Conservation (phyloP, 2,113 vertebrate species). For the Leuciscus idus region DNA sequence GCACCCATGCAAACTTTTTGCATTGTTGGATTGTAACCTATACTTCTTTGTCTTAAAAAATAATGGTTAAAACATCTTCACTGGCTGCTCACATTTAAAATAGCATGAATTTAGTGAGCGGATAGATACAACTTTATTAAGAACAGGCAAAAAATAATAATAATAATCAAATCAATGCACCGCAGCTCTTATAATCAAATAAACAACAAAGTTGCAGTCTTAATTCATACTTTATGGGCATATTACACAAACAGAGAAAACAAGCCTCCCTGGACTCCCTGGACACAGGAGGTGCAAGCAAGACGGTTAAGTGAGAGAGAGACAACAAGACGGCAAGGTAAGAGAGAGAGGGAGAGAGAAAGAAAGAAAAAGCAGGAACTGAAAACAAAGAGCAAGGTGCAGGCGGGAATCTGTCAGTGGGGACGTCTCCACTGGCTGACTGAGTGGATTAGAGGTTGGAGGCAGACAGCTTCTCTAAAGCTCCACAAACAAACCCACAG, state of each 20-base stretch:
- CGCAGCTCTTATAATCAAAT: background rate
- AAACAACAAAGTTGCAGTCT: conserved; percentile 1
- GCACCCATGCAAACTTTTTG: background rate
- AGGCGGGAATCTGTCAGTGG: conserved; percentile 65
- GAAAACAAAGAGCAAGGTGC: conserved; percentile 40
- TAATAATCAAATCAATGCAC: background rate
- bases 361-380: conserved; percentile 29
- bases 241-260: background rate
- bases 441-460: conserved; percentile 61
- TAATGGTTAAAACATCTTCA: background rate
- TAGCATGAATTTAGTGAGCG: background rate
- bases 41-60: background rate
- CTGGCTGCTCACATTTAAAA: background rate
- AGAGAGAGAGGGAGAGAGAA: background rate
- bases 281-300: conserved; percentile 24
- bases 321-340: background rate
- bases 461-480: conserved; percentile 63
- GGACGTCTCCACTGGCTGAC: conserved; percentile 66
- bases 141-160: background rate
- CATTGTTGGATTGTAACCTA: background rate
- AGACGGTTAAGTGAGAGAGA: background rate
- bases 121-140: background rate
- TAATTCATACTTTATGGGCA: background rate
- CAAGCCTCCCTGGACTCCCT: conserved; percentile 19
- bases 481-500: conserved; percentile 68